A percentile compares a stretch with the other conserved stretches of the same genome.
Evolutionary conservation across 2,797 vertebrate species (phyloP).

Genomic region (Megaceryle alcyon): DNA sequence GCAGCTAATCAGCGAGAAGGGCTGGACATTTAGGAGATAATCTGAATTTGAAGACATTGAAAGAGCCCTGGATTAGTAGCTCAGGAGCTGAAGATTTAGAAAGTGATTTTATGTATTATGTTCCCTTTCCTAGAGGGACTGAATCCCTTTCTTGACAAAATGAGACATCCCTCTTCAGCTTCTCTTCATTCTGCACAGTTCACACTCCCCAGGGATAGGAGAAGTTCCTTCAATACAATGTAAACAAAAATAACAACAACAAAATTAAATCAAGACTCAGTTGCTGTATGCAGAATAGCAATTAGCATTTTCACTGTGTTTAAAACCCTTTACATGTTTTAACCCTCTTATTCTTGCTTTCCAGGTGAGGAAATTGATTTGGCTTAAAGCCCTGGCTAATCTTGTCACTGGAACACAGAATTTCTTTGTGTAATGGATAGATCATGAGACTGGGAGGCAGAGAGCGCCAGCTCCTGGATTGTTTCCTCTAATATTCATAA

Average conservation of each 20-base stretch:
- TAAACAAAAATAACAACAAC: background rate
- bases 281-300: background rate
- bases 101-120: background rate
- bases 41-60: background rate
- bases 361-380: background rate
- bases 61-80: background rate
- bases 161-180: background rate
- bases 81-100: background rate
- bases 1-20: background rate
- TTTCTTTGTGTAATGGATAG: background rate
- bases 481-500: background rate
- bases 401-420: background rate
- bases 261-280: background rate
- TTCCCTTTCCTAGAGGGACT: background rate
- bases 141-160: background rate
- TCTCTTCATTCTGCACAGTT: background rate
- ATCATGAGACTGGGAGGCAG: background rate
- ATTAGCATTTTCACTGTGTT: background rate
- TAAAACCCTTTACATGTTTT: background rate
- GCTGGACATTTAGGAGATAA: background rate
- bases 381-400: background rate
- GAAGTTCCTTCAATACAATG: conserved; percentile 18
- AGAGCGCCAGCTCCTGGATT: background rate
- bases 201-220: background rate
- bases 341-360: background rate